Conservation (phyloP, 1,140 invertebrate species). For the Papilio glaucus region DNA sequence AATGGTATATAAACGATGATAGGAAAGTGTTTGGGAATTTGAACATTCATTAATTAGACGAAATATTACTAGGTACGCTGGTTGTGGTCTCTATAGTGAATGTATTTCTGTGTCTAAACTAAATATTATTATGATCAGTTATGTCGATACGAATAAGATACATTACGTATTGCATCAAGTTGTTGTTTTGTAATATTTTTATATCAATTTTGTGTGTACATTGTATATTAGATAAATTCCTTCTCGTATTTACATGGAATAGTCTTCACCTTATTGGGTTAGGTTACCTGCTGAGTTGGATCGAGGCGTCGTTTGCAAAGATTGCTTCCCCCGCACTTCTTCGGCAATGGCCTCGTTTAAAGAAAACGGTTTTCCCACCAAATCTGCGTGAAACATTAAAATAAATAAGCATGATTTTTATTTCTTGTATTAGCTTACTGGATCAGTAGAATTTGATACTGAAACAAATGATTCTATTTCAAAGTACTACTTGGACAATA, state of each 20-base stretch:
- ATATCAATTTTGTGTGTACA: neutral
- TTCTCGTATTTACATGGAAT: conserved; percentile 3
- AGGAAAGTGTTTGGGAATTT: no score
- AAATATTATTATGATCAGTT: neutral
- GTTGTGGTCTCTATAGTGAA: no score
- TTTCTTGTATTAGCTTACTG: neutral
- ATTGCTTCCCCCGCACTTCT: conserved; percentile 48
- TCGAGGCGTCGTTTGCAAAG: conserved; percentile 27
- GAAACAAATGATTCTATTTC: no score
- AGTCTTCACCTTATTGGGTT: conserved; percentile 20
- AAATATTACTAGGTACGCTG: no score
- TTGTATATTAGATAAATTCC: conserved; percentile 7
- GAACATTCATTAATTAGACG: no score
- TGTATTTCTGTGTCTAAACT: no score
- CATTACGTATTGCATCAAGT: neutral
- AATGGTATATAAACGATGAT: no score
- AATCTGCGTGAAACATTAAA: conserved; percentile 49
- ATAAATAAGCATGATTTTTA: conserved; percentile 15
- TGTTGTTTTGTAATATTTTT: neutral
- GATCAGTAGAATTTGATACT: no score
- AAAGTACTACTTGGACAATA: no score
- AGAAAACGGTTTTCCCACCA: conserved; percentile 57
- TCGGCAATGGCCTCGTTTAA: conserved; percentile 63
- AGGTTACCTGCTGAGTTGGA: conserved; percentile 44
- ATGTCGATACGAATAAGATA: neutral